Base-by-base conservation (phyloP, 1,140 invertebrate genomes). In the Micrasema minimum region DNA sequence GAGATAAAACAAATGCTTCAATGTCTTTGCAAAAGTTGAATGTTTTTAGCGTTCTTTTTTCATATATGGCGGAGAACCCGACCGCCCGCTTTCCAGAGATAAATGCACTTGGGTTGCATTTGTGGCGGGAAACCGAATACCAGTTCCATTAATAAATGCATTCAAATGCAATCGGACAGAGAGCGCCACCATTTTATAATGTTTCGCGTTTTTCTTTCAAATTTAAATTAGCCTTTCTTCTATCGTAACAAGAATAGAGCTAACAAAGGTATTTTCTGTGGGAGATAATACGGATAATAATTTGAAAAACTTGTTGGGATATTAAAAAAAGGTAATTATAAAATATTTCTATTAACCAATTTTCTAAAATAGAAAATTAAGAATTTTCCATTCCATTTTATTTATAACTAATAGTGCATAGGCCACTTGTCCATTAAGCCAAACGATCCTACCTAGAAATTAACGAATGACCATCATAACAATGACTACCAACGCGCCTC, bases 121-220 rank as follows among this genome's bases (percentile, higher is more conserved):
- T 51, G 22, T 20, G 48, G 48, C 11, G 48, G 48, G 50, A 22
- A 31, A 37, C 53, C 53, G 18, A 57, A 22, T 22, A 46, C 59
- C 38, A 11, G 38, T 62, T 46, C 43, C 41, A 62, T 62, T 59
- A 46, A 62, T 62, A 62, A 62, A 62, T 26, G 59, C 59, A 62
- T 62, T 62, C 41, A 62, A 62, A 62, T 62, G 59, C 41, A 62
- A 62, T 62, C 43, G 38, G 23, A 45, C 59, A 61, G 22, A 57
- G 53, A 61, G 20, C 16, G 57, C 38, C 38, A 18, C 12, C 38
- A n/a, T 46, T 62, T 62, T 62, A 26, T 23, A 46, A 26, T 4
- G 20, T 10, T 46, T 22, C 59, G 26, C 55, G 31, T 4, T 59
- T 31, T 22, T 41, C 37, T 38, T 59, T 59, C 37, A 59, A 14